Evolutionary conservation across 1,140 invertebrate species (phyloP).

Genomic region (Temnothorax nylanderi): DNA sequence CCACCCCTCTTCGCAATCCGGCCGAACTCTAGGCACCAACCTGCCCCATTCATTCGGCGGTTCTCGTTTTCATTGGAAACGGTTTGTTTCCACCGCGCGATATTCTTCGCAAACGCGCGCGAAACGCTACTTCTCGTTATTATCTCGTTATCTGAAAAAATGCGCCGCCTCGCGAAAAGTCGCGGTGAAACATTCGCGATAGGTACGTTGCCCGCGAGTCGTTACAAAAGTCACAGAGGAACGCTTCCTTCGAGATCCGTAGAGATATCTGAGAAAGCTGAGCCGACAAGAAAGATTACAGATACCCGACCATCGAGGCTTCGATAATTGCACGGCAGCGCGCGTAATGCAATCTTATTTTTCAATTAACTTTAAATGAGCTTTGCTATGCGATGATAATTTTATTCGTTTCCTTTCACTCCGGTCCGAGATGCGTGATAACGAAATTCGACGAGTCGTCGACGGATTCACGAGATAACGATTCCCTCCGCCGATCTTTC

Average conservation of each 20-base stretch:
- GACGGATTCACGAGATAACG: neutral
- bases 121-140: neutral
- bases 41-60: constrained; percentile 39
- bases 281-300: constrained; percentile 4
- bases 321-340: neutral
- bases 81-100: neutral
- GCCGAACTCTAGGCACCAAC: constrained; percentile 38
- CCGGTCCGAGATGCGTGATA: neutral
- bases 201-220: too few relatives aligned
- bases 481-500: neutral
- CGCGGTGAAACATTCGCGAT: neutral
- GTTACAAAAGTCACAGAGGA: neutral
- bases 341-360: constrained; percentile 26
- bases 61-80: constrained; percentile 47
- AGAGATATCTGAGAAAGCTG: constrained; percentile 22
- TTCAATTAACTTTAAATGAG: constrained; percentile 24
- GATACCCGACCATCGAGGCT: constrained; percentile 1
- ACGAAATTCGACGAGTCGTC: neutral
- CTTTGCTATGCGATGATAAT: constrained; percentile 17
- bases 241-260: neutral
- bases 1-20: neutral
- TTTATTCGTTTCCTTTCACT: constrained; percentile 6
- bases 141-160: neutral
- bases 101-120: neutral
- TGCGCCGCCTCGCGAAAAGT: neutral